phyloP scores from a whole-genome alignment of 2,888 invertebrate genomes.

The Arrhopalites spinosus region DNA sequence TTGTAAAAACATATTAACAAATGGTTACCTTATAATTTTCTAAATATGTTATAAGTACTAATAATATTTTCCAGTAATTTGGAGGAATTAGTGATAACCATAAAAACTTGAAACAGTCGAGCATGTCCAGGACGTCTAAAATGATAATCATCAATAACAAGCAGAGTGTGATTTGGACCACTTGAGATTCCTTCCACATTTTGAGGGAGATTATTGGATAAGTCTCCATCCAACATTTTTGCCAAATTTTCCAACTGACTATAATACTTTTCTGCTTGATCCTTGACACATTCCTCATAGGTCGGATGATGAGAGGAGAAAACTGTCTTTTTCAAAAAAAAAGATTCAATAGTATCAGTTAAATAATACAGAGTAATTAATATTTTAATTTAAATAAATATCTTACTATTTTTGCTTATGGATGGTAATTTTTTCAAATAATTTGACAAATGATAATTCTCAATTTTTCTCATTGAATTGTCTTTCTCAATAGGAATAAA shows the following conservation, averaged over 20 bases:
- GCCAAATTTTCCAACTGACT: slow-evolving; percentile 8
- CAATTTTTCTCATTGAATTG: not conserved
- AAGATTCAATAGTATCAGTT: too few species aligned
- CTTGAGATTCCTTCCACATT: not conserved
- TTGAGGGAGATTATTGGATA: not conserved
- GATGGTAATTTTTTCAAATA: too few species aligned
- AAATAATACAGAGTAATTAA: too few species aligned
- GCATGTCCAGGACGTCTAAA: slow-evolving; percentile 9
- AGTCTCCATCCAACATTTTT: not conserved
- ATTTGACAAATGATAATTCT: not conserved
- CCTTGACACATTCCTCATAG: not conserved
- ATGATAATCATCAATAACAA: slow-evolving; percentile 21
- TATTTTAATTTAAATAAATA: too few species aligned
- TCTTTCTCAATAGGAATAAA: slow-evolving; percentile 1
- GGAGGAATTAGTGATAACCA: too few species aligned
- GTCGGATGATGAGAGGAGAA: not conserved
- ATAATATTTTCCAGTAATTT: too few species aligned
- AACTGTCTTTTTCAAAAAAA: too few species aligned
- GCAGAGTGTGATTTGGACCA: not conserved
- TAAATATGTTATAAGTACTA: too few species aligned
- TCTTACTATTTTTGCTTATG: too few species aligned
- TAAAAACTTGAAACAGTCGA: slow-evolving; percentile 18
- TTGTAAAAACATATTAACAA: not conserved
- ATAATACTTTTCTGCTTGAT: slow-evolving; percentile 14
- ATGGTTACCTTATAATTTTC: too few species aligned